These are phyloP conservation scores for Momotus momota DNA, from an alignment of 2,797 vertebrate species.

Conservation along the genomic window DNA sequence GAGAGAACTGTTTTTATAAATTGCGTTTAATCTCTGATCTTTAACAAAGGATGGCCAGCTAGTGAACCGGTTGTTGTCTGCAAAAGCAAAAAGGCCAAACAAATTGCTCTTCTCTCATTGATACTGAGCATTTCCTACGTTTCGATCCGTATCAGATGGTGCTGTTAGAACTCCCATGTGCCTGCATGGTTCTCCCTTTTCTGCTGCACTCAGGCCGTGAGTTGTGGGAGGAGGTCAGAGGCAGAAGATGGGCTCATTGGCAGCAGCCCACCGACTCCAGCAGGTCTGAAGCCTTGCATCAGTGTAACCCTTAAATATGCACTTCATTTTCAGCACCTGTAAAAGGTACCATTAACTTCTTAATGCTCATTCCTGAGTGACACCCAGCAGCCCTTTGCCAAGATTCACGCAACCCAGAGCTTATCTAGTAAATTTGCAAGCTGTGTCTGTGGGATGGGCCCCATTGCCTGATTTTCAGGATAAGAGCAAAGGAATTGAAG, in stretches of 20 bases:
- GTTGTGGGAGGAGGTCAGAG: not conserved
- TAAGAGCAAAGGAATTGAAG: not conserved
- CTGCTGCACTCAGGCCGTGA: not conserved
- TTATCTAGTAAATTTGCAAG: not conserved
- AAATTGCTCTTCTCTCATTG: not conserved
- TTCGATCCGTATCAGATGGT: not conserved
- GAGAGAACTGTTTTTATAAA: not conserved
- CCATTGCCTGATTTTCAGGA: rapidly evolving
- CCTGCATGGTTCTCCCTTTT: not conserved
- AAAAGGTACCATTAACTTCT: not conserved
- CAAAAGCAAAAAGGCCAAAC: not conserved
- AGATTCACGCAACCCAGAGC: not conserved
- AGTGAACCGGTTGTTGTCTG: not conserved
- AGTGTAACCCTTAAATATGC: not conserved
- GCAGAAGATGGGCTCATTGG: not conserved
- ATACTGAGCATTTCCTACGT: not conserved
- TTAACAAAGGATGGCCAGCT: not conserved
- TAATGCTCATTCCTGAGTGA: not conserved
- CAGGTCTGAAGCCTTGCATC: not conserved
- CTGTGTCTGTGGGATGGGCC: not conserved
- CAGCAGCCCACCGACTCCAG: not conserved
- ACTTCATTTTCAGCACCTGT: not conserved
- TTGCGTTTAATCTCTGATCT: not conserved
- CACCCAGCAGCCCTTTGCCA: not conserved
- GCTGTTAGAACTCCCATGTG: not conserved